Conservation (phyloP, 2,113 vertebrate species). For the Lethenteron camtschaticum region DNA sequence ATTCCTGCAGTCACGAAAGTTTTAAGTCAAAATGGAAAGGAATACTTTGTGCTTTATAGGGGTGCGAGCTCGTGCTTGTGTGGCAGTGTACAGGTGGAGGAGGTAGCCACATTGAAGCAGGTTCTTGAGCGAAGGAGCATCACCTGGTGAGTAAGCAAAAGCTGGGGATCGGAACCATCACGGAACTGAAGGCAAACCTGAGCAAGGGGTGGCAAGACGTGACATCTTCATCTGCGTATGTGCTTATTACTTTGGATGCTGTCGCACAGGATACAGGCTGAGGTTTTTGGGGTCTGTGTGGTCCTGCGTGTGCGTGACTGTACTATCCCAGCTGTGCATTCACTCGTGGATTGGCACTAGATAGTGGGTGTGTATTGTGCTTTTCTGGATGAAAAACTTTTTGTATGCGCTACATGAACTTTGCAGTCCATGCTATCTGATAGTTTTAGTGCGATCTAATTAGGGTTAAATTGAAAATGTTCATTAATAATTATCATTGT, state of each 20-base stretch:
- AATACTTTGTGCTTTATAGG: no score
- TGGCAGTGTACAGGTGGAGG: constrained; percentile 37
- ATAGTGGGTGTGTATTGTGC: not conserved
- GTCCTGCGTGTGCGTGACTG: not conserved
- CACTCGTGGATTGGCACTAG: not conserved
- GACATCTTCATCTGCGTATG: constrained; percentile 78
- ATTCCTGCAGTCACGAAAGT: no score
- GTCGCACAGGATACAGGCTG: not conserved
- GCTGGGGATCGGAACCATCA: constrained; percentile 55
- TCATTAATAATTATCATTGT: no score
- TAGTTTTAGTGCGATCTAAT: no score
- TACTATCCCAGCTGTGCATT: not conserved
- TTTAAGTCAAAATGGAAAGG: no score
- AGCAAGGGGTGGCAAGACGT: constrained; percentile 73
- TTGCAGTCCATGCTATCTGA: no score
- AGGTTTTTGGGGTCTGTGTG: not conserved
- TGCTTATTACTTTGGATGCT: constrained; percentile 10
- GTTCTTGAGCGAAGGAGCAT: constrained; percentile 78
- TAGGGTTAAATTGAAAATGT: no score
- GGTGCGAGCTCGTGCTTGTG: no score
- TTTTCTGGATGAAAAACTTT: constrained; percentile 9
- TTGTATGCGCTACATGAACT: not conserved
- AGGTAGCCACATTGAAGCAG: constrained; percentile 67
- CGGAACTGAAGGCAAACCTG: constrained; percentile 64
- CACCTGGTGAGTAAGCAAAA: constrained; percentile 70